These are phyloP conservation scores for Congeria kusceri DNA, from an alignment of 2,888 invertebrate species.

Conservation along the genomic window DNA sequence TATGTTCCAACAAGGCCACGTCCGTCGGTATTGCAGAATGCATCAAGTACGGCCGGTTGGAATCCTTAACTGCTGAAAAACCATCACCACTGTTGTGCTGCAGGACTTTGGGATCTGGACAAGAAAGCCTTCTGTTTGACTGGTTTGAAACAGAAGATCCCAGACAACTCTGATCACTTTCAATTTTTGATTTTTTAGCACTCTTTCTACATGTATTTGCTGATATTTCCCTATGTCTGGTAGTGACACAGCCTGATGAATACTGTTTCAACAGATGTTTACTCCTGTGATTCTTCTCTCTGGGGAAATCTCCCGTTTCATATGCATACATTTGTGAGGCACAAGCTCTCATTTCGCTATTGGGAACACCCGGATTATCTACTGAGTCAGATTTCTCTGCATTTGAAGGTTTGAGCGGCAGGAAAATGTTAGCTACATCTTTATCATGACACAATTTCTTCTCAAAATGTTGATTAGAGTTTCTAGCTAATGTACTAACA, in stretches of 20 bases:
- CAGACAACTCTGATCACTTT: no score
- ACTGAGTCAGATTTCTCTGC: conserved; percentile 13
- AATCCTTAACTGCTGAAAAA: background rate
- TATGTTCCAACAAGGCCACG: background rate
- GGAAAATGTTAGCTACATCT: conserved; percentile 57
- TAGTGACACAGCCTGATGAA: conserved; percentile 53
- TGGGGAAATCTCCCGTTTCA: conserved; percentile 45
- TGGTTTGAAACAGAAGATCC: no score
- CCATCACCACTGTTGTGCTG: no score
- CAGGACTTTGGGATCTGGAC: no score
- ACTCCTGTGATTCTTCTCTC: conserved; percentile 41
- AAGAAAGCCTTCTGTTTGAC: no score
- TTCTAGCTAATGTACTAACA: conserved; percentile 47
- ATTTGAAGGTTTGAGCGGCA: conserved; percentile 42
- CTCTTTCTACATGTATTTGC: background rate
- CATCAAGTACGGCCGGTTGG: background rate
- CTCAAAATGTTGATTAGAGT: conserved; percentile 46
- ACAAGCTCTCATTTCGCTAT: conserved; percentile 55
- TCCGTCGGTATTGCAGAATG: background rate
- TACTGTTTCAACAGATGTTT: conserved; percentile 52
- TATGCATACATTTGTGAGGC: conserved; percentile 60
- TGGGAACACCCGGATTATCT: conserved; percentile 37
- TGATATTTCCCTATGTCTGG: conserved; percentile 11
- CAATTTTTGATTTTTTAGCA: no score
- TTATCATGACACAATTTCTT: conserved; percentile 53